Percentiles rank a stretch among this genome's conserved stretches.
Conservation (phyloP, 2,113 vertebrate species). For the Varanus komodoensis region DNA sequence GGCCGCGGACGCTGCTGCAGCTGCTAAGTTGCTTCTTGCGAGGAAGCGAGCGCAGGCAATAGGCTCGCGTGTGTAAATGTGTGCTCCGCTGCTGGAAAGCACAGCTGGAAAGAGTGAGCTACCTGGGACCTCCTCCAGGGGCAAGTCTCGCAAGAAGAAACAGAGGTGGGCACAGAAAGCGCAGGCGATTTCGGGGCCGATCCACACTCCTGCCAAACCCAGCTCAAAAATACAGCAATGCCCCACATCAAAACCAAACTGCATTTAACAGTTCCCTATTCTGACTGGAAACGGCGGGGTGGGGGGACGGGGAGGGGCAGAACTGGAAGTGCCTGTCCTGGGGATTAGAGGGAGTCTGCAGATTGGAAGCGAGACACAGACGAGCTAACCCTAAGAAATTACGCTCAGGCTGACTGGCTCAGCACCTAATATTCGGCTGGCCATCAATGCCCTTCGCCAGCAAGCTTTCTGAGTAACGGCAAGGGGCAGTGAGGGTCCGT, state of each 20-base stretch:
- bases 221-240: conserved; percentile 1
- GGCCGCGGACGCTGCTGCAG: not conserved
- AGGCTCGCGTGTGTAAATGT: not conserved
- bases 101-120: not conserved
- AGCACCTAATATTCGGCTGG: conserved; percentile 40
- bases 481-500: not conserved
- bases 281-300: not conserved
- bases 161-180: not conserved
- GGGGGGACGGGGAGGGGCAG: not conserved
- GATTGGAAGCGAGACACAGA: not conserved
- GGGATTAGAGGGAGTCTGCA: conserved; percentile 15
- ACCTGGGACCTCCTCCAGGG: not conserved
- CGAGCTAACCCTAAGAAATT: conserved; percentile 31
- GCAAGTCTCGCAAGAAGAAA: not conserved
- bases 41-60: not conserved
- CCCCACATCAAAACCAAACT: not conserved
- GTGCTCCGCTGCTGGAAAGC: not conserved
- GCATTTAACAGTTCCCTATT: not conserved
- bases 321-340: conserved; percentile 8
- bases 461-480: not conserved
- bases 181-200: not conserved
- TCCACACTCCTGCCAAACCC: conserved; percentile 15
- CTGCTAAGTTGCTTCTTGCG: not conserved
- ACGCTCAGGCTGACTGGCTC: conserved; percentile 12
- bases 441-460: not conserved